These are phyloP conservation scores for Archivesica marissinica DNA, from an alignment of 1,140 invertebrate genomes.

Conservation along the genomic window DNA sequence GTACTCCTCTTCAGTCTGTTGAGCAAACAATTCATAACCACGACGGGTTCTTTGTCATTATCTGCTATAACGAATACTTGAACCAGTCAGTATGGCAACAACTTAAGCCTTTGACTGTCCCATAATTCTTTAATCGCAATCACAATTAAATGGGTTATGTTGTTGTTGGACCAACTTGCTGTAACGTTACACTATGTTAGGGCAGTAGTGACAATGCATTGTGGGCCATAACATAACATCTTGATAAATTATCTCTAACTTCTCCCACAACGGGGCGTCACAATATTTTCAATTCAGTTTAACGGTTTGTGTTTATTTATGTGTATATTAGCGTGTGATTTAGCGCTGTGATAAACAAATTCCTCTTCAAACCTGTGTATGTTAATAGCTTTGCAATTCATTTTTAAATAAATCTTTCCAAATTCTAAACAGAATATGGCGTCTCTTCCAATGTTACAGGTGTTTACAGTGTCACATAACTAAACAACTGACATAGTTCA, in stretches of 20 bases:
- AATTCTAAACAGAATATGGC: too few relatives aligned
- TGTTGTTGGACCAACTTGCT: neutral
- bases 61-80: constrained; percentile 19
- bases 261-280: neutral
- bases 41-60: constrained; percentile 1
- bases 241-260: neutral
- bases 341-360: neutral
- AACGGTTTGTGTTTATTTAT: neutral
- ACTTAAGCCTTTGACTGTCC: constrained; percentile 5
- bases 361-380: too few relatives aligned
- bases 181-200: constrained; percentile 1
- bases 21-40: constrained; percentile 9
- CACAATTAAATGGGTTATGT: neutral
- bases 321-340: neutral
- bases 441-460: too few relatives aligned
- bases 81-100: constrained; percentile 10
- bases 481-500: too few relatives aligned
- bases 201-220: neutral
- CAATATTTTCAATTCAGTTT: neutral
- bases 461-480: too few relatives aligned
- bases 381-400: too few relatives aligned
- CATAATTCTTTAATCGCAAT: constrained; percentile 20
- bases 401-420: too few relatives aligned
- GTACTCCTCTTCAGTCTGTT: neutral
- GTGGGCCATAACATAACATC: neutral